Base-by-base conservation (phyloP, 1,140 invertebrate genomes). In the Eufriesea mexicana region DNA sequence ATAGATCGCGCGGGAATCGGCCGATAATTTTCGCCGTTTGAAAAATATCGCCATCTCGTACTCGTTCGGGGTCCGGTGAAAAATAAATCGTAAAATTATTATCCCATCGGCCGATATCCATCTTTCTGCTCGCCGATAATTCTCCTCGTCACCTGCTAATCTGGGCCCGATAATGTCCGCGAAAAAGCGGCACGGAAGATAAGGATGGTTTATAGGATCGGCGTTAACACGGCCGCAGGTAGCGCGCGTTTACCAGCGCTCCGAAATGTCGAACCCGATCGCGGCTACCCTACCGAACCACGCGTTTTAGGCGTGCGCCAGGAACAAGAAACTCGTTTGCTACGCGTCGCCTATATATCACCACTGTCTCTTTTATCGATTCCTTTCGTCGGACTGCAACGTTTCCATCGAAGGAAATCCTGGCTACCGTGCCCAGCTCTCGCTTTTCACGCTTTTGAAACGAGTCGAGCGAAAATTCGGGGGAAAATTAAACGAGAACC, bases 301-400 rank as follows among this genome's bases (percentile, higher is more conserved):
- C 8, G 14, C 25, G 18, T 81, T 81, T 81, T 64, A 75, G 49
- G 49, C 59, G 70, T 20, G 49, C 49, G 79, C 49, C 51, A 20
- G 79, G 64, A 72, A 72, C 47, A 47, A 61, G 77, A 79, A 81
- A 81, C 79, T 66, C 62, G 79, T 81, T 81, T 55, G 49, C 49
- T n/a, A 47, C 61, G 28, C 54, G 71, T 28, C 72, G 79, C 35
- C 59, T 62, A 66, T 81, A 75, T 55, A 79, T 79, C 45, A 79
- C 47, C 35, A 66, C 25, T 51, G 71, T 75, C 49, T 20, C 51
- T 49, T 77, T 77, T 83, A 83, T 68, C 74, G 72, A 59, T 76
- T 57, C 62, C 16, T 59, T 70, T 54, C 45, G 16, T 61, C 59
- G 80, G 62, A 49, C 42, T 81, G 55, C 25, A 55, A 8, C 25